phyloP scores from a whole-genome alignment of 2,797 vertebrate genomes.

The Rhadinocentrus ornatus region DNA sequence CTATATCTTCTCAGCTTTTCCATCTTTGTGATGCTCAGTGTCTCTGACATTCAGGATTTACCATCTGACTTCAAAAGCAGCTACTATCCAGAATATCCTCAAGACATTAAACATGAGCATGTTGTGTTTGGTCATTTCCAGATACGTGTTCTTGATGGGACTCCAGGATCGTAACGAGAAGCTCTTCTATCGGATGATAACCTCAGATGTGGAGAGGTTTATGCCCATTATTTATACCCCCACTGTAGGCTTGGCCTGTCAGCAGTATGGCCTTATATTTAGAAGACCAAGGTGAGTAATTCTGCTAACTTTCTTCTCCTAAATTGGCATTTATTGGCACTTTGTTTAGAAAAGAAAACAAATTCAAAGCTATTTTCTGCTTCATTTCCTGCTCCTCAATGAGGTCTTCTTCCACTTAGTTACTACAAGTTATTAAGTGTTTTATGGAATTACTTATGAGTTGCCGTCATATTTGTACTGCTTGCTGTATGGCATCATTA shows the following conservation, averaged over 20 bases:
- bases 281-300: conserved; percentile 91
- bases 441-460: no score
- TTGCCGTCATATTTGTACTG: no score
- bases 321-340: not conserved
- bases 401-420: conserved; percentile 10
- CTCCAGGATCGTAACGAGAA: conserved; percentile 98
- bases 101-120: conserved; percentile 54
- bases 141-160: conserved; percentile 95
- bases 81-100: conserved; percentile 17
- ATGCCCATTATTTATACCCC: conserved; percentile 99
- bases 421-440: conserved; percentile 4
- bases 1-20: not conserved
- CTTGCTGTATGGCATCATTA: no score
- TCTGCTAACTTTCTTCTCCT: conserved; percentile 1
- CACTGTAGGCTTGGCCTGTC: conserved; percentile 95
- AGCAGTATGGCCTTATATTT: conserved; percentile 93
- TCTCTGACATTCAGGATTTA: conserved; percentile 22
- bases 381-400: conserved; percentile 12
- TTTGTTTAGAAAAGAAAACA: conserved; percentile 17
- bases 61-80: conserved; percentile 65
- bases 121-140: conserved; percentile 64
- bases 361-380: conserved; percentile 2
- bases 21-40: conserved; percentile 7
- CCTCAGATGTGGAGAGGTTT: conserved; percentile 92
- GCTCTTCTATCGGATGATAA: conserved; percentile 92